phyloP scores from a whole-genome alignment of 2,113 vertebrate species.

The Bos javanicus region DNA sequence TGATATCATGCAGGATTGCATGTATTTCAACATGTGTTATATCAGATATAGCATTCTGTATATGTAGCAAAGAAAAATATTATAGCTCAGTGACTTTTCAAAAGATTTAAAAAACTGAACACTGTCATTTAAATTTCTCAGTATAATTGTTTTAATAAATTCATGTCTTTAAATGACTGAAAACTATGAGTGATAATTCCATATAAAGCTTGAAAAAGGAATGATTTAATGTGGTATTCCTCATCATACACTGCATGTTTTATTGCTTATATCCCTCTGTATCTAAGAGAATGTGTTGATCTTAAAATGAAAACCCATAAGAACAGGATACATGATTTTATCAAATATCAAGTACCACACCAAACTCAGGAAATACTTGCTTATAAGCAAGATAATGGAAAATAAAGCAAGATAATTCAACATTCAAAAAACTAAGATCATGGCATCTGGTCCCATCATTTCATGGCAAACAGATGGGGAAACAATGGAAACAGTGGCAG shows the following conservation, averaged over 20 bases:
- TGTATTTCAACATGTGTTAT: background rate
- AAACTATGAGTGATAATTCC: background rate
- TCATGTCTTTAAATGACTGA: constrained; percentile 15
- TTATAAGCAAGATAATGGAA: background rate
- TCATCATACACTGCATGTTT: background rate
- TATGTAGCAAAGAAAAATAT: constrained; percentile 30
- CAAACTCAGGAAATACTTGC: background rate
- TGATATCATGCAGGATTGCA: background rate
- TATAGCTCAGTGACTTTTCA: background rate
- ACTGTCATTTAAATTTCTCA: background rate
- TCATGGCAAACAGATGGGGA: background rate
- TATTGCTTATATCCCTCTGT: background rate
- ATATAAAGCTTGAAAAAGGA: background rate
- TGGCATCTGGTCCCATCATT: background rate
- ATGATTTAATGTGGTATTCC: background rate
- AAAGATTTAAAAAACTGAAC: background rate
- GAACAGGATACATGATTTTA: background rate
- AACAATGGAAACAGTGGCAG: background rate
- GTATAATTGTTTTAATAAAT: background rate
- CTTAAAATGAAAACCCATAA: background rate
- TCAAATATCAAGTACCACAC: background rate
- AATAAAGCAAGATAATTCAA: background rate
- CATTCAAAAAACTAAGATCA: background rate
- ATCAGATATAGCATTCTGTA: constrained; percentile 12
- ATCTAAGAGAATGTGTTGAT: background rate